Evolutionary conservation across 2,113 vertebrate genomes (phyloP), one percentile per base, ranked within the genome.

Genomic region (Austrofundulus limnaeus): DNA sequence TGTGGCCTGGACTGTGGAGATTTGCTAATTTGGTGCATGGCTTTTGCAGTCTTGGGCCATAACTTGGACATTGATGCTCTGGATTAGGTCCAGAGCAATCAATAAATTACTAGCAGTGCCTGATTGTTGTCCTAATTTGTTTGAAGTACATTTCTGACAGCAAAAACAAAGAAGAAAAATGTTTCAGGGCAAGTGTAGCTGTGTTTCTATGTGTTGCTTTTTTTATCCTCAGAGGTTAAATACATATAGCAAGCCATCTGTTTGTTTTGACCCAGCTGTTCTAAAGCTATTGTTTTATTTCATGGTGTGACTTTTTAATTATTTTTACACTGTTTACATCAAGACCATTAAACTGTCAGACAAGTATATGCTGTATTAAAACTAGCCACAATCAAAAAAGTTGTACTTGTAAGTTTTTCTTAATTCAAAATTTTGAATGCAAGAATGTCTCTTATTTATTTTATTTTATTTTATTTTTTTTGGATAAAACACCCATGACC

Each of bases 1-100:
- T 84, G 75, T 84, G 84, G 78, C 66, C 66, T 72, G 25, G 31
- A 67, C 76, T 70, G 61, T 73, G 39, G 73, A 86, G 75, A 80
- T 60, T 80, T 78, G 74, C 84, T 82, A 61, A 87, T 83, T 64
- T 85, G 68, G 54, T 77, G 56, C 64, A 79, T 43, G 57, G 49
- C 72, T 67, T 49, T 61, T 61, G 64, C 17, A 31, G n/a, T 85
- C 67, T 46, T 21, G 56, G 56, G 69, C 50, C 61, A 37, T 62
- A 75, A 72, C 59, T 60, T 74, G 51, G 71, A 52, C 16, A 50
- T 21, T 25, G n/a, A 46, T 21, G 53, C 57, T 67, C 64, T 42
- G 7, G 66, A 70, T n/a, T n/a, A n/a, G n/a, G n/a, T n/a, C n/a
- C n/a, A n/a, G 77, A 76, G 61, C 20, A 46, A n/a, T n/a, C n/a